Conservation (phyloP, 2,888 invertebrate genomes). For the Trachelus troglodyta region DNA sequence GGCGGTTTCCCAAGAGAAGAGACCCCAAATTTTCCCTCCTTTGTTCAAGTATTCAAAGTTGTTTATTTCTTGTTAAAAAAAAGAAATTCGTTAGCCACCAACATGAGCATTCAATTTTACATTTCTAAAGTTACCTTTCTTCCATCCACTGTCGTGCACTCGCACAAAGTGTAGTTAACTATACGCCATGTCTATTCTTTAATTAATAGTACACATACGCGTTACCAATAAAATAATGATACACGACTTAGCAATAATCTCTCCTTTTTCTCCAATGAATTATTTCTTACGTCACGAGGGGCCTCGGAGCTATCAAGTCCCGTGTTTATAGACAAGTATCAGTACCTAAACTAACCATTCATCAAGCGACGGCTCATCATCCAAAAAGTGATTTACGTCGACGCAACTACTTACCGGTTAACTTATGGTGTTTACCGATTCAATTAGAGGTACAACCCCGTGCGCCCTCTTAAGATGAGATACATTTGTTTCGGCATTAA, state of each 20-base stretch:
- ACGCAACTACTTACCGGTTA: constrained; percentile 58
- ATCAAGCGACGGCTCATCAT: constrained; percentile 35
- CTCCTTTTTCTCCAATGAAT: background rate
- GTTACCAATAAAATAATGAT: background rate
- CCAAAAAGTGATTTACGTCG: constrained; percentile 56
- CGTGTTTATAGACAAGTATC: background rate
- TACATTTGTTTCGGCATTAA: constrained; percentile 66
- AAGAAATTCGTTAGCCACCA: background rate
- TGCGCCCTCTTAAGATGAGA: constrained; percentile 45
- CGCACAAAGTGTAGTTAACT: background rate
- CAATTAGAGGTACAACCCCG: constrained; percentile 59
- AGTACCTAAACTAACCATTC: background rate
- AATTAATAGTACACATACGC: background rate
- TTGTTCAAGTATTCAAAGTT: background rate
- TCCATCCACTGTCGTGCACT: background rate
- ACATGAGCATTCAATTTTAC: background rate
- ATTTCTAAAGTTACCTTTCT: background rate
- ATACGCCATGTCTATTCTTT: background rate
- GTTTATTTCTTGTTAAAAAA: background rate
- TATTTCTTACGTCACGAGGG: background rate
- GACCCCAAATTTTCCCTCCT: background rate
- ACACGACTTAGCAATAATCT: background rate
- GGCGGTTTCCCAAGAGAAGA: background rate
- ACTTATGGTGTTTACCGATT: constrained; percentile 66
- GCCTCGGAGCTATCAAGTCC: background rate